Evolutionary conservation across 2,888 invertebrate genomes (phyloP), one percentile per base, ranked within the genome.

Genomic region (Campaea margaritaria): DNA sequence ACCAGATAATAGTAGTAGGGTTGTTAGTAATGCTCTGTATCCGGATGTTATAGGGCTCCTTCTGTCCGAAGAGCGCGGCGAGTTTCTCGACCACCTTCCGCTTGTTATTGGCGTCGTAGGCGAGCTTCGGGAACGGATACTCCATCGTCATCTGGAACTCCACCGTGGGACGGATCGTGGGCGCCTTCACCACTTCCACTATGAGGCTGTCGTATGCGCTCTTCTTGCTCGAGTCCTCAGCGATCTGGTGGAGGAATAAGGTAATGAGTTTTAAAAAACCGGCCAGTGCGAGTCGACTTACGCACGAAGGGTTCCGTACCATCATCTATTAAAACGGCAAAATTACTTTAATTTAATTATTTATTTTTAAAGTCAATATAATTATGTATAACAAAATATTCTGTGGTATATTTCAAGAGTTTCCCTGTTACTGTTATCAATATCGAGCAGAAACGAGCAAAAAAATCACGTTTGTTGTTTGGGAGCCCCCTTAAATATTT

Each of bases 131-230:
- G 80, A 94, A 95, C 0, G 94, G 93, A 46, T 95, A 94, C 68
- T 95, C 95, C 77, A 98, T 88, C 0, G 95, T 96, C 93, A 97
- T 96, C 67, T 95, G 96, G 86, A 97, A 97, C 79, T 97, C 96
- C 0, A 96, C 95, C 15, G 95, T 96, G 56, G 95, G 96, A 0
- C 93, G 92, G 58, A 93, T 93, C 45, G 93, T 93, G 0, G 94
- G 94, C 0, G 95, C 94, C 56, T 94, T 93, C 64, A 93, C 94
- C 0, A 96, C 97, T 58, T 95, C 95, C 1, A 97, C 96, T 59
- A 96, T 95, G 12, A 96, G 87, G 57, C 96, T 96, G 85, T 98
- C 98, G 60, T 95, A 95, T 0, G 96, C 97, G 27, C 94, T 95
- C 68, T 95, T 90, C 43, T 96, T 95, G 65, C 95, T 95, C 10